Evolutionary conservation across 2,113 vertebrate genomes (phyloP).

Genomic region (Ranitomeya imitator): DNA sequence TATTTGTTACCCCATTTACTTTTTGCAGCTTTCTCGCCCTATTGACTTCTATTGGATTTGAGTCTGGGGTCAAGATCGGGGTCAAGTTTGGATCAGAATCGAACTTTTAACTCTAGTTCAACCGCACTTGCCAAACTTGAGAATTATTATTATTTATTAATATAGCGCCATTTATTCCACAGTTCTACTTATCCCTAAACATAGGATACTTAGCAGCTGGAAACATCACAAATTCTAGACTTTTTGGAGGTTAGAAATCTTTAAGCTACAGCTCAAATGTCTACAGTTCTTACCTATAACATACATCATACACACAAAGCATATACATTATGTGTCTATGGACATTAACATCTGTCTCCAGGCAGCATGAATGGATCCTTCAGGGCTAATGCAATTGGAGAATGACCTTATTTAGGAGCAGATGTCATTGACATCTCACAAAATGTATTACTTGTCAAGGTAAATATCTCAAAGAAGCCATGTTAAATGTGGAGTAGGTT

Average conservation of each 20-base stretch:
- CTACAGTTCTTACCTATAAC: not conserved
- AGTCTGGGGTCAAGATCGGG: too few relatives aligned
- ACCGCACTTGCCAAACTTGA: too few relatives aligned
- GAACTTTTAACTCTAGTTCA: too few relatives aligned
- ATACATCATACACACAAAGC: not conserved
- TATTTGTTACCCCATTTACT: too few relatives aligned
- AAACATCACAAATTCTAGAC: not conserved
- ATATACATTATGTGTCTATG: not conserved
- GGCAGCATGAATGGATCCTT: not conserved
- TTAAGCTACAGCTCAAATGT: not conserved
- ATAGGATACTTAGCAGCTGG: not conserved
- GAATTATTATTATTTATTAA: too few relatives aligned
- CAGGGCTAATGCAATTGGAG: not conserved
- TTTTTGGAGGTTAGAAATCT: not conserved
- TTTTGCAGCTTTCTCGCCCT: too few relatives aligned
- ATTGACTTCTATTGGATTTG: too few relatives aligned
- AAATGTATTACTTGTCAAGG: not conserved
- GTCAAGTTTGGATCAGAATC: too few relatives aligned
- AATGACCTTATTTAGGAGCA: not conserved
- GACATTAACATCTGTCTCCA: slow-evolving; percentile 1
- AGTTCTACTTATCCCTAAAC: too few relatives aligned
- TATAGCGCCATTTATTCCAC: too few relatives aligned
- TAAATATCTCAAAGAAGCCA: not conserved
- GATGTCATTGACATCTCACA: not conserved
- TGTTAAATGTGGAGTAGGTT: not conserved